Evolutionary conservation across 2,888 invertebrate genomes (phyloP), one percentile per base, ranked within the genome.

Genomic region (Melieria omissa): DNA sequence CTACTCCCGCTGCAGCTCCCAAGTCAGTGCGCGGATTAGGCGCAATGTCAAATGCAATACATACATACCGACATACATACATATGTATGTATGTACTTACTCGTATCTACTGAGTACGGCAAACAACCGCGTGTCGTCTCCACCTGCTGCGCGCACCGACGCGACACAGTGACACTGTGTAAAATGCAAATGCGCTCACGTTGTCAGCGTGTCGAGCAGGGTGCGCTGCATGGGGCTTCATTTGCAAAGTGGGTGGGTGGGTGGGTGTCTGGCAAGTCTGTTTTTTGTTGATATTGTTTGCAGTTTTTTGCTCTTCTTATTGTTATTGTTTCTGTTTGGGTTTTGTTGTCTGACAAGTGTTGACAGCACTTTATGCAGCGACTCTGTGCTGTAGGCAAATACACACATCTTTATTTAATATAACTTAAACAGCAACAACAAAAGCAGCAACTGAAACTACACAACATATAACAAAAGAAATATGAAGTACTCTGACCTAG

Each of bases 401-500:
- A 29, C 29, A 29, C 29, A 29, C 29, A 29, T 29, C 29, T 29
- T 29, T 29, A 29, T 29, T 29, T 29, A 29, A 29, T 29, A 29
- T 29, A 29, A 29, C 29, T 29, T 29, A 29, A 29, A 29, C 29
- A 44, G 0, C 44, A 12, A 67, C 16, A 60, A 16, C 10, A 42
- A 67, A 8, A 44, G 44, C 60, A 44, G n/a, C 49, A 29, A 29
- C 29, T 29, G 29, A 29, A 29, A 65, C 4, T 10, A 4, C 45
- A 61, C 45, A 44, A 41, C 41, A 14, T 42, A 57, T 60, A 61
- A 67, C 67, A 67, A 67, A 67, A 67, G 49, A 49, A 47, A 67
- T 60, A 41, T 42, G 52, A 67, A 67, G 60, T 49, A 61, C 61
- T 67, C 54, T 61, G 67, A 67, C 60, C 67, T 67, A 67, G 67